A percentile compares a stretch with the other conserved stretches of the same genome.
These are phyloP conservation scores for Agonum fuliginosum DNA, from an alignment of 2,888 invertebrate species.

Conservation along the genomic window DNA sequence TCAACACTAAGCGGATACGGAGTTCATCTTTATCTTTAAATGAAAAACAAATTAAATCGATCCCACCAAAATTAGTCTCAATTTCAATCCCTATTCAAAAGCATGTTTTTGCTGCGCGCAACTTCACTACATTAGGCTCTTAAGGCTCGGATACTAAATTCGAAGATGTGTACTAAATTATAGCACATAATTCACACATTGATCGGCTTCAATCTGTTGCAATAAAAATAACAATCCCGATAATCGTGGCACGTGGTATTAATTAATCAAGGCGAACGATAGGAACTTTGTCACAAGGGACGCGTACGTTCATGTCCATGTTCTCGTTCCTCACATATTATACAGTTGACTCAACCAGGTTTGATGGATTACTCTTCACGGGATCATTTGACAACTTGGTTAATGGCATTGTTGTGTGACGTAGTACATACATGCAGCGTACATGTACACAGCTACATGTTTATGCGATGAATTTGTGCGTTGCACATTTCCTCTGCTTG, in stretches of 20 bases:
- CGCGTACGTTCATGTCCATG: background rate
- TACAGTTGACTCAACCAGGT: constrained; percentile 14
- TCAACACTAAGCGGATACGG: too few relatives aligned
- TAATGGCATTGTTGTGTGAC: constrained; percentile 43
- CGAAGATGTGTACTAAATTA: too few relatives aligned
- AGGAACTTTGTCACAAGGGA: background rate
- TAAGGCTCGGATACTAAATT: too few relatives aligned
- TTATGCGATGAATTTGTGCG: constrained; percentile 6
- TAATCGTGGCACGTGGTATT: background rate
- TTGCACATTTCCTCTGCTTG: background rate
- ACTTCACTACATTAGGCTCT: too few relatives aligned
- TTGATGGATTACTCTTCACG: constrained; percentile 45
- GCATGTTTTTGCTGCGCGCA: too few relatives aligned
- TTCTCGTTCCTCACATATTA: background rate
- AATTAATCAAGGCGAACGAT: background rate
- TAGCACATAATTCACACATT: background rate
- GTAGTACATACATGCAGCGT: background rate
- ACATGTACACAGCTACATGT: background rate
- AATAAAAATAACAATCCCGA: constrained; percentile 8
- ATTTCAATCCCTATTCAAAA: too few relatives aligned
- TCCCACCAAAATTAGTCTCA: too few relatives aligned
- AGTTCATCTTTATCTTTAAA: too few relatives aligned
- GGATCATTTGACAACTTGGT: constrained; percentile 48
- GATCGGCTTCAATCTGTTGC: background rate
- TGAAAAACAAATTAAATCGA: too few relatives aligned